Evolutionary conservation across 1,140 invertebrate species (phyloP), one percentile per base, ranked within the genome.

Genomic region (Drosophila pandora): DNA sequence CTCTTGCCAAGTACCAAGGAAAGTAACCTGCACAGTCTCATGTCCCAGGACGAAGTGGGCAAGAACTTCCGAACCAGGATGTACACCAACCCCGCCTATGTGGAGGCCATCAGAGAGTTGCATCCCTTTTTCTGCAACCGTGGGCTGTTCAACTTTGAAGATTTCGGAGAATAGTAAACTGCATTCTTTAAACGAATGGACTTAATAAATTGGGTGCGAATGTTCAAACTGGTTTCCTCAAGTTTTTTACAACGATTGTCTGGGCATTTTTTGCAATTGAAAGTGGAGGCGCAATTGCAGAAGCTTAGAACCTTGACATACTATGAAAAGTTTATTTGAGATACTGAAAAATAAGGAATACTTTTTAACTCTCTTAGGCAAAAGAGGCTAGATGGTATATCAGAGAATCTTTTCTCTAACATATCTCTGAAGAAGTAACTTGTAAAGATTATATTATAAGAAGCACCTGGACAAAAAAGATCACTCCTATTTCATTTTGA

Each of bases 81-180:
- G 3, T 48, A 45, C 32, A 52, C 73, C 1, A 90, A 90, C 71
- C 82, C 74, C 0, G 32, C 17, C 3, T 90, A 43, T 43, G 63
- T 49, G 10, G 47, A 76, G 2, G 32, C 80, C 3, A 71, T 90
- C 32, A 74, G 64, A 10, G 76, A 87, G 10, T 23, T 90, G 1
- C 87, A 78, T 67, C 87, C 87, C 21, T 74, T 90, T 43, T 84
- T 43, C 34, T 78, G 74, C 37, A 79, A 74, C 22, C 73, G 79
- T 4, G 87, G 87, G 2, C 25, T 90, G 37, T 79, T 90, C 9
- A 76, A 88, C 47, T 90, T 73, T 10, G 45, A 55, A 39, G 58
- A 73, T 39, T 73, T 12, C 12, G 22, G 43, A 22, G 41, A 28
- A 59, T 12, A 2, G 25, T 10, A 17, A 34, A 30, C 12, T 56